These are phyloP conservation scores for Amblyopsis hoosieri DNA, from an alignment of 2,797 vertebrate genomes.

Conservation along the genomic window DNA sequence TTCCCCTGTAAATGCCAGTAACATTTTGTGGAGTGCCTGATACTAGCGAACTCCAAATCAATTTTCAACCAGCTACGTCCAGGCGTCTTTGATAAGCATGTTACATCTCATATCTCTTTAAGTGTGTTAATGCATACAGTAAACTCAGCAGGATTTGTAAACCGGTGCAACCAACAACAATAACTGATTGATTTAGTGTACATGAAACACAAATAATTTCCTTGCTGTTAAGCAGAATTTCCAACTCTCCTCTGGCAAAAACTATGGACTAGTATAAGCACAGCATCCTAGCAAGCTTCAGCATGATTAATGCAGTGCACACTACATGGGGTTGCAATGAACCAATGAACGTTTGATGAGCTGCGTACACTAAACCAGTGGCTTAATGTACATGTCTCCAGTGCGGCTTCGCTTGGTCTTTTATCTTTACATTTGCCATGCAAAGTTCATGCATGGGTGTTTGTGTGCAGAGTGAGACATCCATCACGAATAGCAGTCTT, in stretches of 20 bases:
- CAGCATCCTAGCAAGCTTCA: constrained; percentile 56
- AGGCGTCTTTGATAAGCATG: constrained; percentile 13
- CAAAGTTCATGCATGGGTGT: constrained; percentile 38
- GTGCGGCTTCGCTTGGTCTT: constrained; percentile 33
- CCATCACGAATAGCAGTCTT: constrained; percentile 31
- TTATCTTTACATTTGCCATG: constrained; percentile 57
- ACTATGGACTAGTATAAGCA: constrained; percentile 59
- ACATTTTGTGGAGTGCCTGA: constrained; percentile 6
- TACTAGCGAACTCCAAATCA: not conserved
- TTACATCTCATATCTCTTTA: constrained; percentile 9
- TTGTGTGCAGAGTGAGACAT: constrained; percentile 36
- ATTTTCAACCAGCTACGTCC: constrained; percentile 16
- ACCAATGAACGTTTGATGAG: constrained; percentile 68
- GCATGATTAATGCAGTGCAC: constrained; percentile 72
- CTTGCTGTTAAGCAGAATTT: constrained; percentile 58
- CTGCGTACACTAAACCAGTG: constrained; percentile 69
- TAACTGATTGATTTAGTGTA: constrained; percentile 31
- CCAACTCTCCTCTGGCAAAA: constrained; percentile 47
- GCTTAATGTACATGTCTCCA: constrained; percentile 17
- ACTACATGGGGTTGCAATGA: constrained; percentile 80
- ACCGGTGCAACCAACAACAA: constrained; percentile 16
- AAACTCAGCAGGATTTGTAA: not conserved
- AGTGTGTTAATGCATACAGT: constrained; percentile 5
- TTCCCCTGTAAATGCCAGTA: not conserved
- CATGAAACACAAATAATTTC: constrained; percentile 40